Evolutionary conservation across 1,140 invertebrate genomes (phyloP), one percentile per base, ranked within the genome.

Genomic region (Drosophila aff.): DNA sequence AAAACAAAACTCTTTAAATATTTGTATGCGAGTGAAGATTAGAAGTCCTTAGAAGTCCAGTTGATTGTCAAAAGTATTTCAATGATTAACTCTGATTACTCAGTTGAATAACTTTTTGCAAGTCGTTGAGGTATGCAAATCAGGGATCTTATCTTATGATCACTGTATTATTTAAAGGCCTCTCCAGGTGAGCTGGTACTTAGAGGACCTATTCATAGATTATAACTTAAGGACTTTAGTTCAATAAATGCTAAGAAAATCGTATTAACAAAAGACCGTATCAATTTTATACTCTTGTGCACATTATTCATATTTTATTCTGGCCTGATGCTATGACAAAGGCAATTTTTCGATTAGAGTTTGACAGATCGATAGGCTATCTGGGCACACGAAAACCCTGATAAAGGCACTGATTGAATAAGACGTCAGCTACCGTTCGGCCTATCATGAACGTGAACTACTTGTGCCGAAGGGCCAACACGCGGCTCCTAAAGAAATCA

Each of bases 401-500:
- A 50, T 73, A 59, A 28, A 31, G 13, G 9, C 28, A 5, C 33
- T 36, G 52, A 49, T 72, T 49, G 21, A 28, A 26, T 18, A 40
- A 36, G 38, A 59, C 52, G 69, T 73, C 52, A 72, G 11, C 23
- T 16, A 26, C 18, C 31, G 28, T n/a, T n/a, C 16, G 26, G 33
- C 21, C 31, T 43, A 73, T 74, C 44, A 11, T 31, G n/a, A 73
- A 73, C 55, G 67, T 74, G 31, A 61, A 61, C 18, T 38, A 57
- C 64, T 59, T 11, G 13, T 16, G 1, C 36, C 1, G 40, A 55
- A 47, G 69, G 41, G 41, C 46, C 75, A 40, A 40, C 53, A 78
- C 63, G 74, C 23, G 75, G 75, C 49, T 7, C 6, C 23, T 9
- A 26, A 53, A 57, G 36, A 38, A 60, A 77, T 41, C 55, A 52